Conservation (phyloP, 1,140 invertebrate species). For the Tigriopus japonicus region DNA sequence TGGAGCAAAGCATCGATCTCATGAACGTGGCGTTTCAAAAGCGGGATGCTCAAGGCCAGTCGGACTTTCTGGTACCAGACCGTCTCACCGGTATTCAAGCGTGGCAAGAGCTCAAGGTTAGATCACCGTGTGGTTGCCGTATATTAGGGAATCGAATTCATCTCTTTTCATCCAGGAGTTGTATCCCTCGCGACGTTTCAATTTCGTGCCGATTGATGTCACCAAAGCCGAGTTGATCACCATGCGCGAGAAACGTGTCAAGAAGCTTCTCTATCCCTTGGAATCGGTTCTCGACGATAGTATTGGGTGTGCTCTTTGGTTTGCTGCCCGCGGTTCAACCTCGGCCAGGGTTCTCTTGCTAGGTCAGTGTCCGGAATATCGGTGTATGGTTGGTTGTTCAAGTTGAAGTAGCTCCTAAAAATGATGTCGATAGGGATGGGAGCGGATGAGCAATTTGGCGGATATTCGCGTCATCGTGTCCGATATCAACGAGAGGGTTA, state of each 20-base stretch:
- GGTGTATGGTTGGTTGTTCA: too few relatives aligned
- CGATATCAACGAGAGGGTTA: slow-evolving; percentile 41
- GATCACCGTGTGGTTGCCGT: too few relatives aligned
- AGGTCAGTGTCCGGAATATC: not conserved
- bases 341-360: slow-evolving; percentile 48
- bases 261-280: slow-evolving; percentile 58
- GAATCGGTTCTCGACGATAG: slow-evolving; percentile 86
- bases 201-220: slow-evolving; percentile 59
- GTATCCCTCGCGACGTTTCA: slow-evolving; percentile 47
- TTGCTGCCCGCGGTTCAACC: slow-evolving; percentile 58
- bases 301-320: slow-evolving; percentile 80
- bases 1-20: slow-evolving; percentile 61
- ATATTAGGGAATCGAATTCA: too few relatives aligned
- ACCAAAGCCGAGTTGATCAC: slow-evolving; percentile 40
- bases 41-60: not conserved
- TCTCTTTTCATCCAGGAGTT: slow-evolving; percentile 21
- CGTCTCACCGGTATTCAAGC: slow-evolving; percentile 52
- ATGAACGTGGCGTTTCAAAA: slow-evolving; percentile 85
- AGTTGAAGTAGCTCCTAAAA: too few relatives aligned
- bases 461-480: slow-evolving; percentile 70
- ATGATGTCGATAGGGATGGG: slow-evolving; percentile 46
- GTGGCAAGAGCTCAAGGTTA: slow-evolving; percentile 39
- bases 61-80: slow-evolving; percentile 46
- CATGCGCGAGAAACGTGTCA: slow-evolving; percentile 36
- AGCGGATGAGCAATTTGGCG: slow-evolving; percentile 89